These are phyloP conservation scores for Parauchenoglanis ngamensis DNA, from an alignment of 2,797 vertebrate genomes.

Conservation along the genomic window DNA sequence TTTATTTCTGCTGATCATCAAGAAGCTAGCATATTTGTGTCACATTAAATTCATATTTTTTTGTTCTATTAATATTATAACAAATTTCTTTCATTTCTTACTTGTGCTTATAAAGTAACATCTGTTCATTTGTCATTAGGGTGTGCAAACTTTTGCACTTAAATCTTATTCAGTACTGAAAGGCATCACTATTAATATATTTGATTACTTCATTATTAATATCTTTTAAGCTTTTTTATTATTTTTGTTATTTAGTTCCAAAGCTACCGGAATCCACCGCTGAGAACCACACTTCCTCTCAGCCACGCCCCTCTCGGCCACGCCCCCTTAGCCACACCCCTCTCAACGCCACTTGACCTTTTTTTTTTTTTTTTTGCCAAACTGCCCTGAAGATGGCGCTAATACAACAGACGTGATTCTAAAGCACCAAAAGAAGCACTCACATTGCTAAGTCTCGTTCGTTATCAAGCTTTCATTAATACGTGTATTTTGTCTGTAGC, in stretches of 20 bases:
- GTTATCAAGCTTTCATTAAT: too few relatives aligned
- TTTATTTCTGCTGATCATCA: background rate
- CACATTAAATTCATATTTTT: background rate
- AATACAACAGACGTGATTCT: too few relatives aligned
- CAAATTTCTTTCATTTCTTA: background rate
- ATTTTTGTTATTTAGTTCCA: background rate
- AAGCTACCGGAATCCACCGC: background rate
- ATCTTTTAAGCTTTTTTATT: background rate
- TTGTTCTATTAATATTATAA: background rate
- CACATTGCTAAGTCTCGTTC: too few relatives aligned
- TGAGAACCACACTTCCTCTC: background rate
- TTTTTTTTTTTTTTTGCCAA: too few relatives aligned
- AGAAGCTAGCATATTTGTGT: background rate
- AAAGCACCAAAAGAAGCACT: too few relatives aligned
- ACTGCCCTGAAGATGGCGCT: too few relatives aligned
- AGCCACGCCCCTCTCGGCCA: background rate
- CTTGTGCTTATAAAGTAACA: background rate
- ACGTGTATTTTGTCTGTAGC: too few relatives aligned
- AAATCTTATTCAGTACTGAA: background rate
- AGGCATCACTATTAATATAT: background rate
- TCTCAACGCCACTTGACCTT: too few relatives aligned
- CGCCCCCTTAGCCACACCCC: background rate
- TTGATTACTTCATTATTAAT: background rate
- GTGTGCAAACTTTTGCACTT: conserved; percentile 7
- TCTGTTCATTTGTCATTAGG: background rate